Evolutionary conservation across 1,140 invertebrate genomes (phyloP).

Genomic region (Drosophila rhopaloa): DNA sequence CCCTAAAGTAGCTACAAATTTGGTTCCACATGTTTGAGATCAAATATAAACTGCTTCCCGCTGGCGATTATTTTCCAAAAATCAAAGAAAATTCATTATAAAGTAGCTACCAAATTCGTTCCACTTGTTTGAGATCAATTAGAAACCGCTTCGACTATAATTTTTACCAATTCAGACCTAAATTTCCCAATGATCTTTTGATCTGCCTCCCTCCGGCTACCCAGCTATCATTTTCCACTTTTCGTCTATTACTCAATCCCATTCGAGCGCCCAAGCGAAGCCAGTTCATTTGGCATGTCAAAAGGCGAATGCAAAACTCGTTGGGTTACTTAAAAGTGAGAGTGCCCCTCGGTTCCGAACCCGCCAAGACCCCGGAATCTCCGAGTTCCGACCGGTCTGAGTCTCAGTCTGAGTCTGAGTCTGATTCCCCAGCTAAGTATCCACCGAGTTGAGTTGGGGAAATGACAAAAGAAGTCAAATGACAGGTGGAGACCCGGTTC

Average conservation of each 20-base stretch:
- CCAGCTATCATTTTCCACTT: constrained; percentile 42
- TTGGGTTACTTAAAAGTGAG: constrained; percentile 49
- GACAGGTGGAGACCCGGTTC: constrained; percentile 39
- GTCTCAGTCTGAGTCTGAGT: constrained; percentile 12
- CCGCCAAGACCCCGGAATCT: constrained; percentile 6
- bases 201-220: constrained; percentile 8
- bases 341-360: constrained; percentile 25
- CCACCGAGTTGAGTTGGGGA: constrained; percentile 6
- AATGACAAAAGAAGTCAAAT: constrained; percentile 30
- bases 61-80: neutral
- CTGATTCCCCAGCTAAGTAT: constrained; percentile 11
- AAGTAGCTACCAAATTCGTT: constrained; percentile 1
- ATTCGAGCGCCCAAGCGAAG: constrained; percentile 26
- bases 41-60: neutral
- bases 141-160: constrained; percentile 9
- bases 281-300: constrained; percentile 50
- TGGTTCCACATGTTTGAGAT: neutral
- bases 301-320: constrained; percentile 49
- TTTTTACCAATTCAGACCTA: constrained; percentile 3
- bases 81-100: neutral
- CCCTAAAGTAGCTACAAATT: neutral
- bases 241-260: constrained; percentile 45
- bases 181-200: constrained; percentile 34
- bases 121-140: constrained; percentile 18
- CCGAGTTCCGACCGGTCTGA: constrained; percentile 18